Percentiles rank a stretch among this genome's conserved stretches.
Evolutionary conservation across 2,113 vertebrate genomes (phyloP).

Genomic region (Paradoxurus hermaphroditus): DNA sequence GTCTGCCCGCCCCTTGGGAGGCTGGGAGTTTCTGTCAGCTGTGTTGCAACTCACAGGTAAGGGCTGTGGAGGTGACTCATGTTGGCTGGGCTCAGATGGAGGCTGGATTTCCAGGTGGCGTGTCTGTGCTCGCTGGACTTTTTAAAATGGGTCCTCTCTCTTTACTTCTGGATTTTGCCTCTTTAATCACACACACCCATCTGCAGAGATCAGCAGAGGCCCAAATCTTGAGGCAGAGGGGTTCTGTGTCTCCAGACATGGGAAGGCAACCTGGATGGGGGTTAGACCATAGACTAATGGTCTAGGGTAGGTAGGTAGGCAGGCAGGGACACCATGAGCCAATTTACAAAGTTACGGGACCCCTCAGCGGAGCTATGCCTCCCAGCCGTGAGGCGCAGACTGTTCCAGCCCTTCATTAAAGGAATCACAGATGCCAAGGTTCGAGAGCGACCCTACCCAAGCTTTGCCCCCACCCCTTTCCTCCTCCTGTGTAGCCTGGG

Average conservation of each 20-base stretch:
- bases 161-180: constrained; percentile 53
- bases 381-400: not conserved
- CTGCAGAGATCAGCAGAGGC: constrained; percentile 40
- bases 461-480: not conserved
- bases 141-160: constrained; percentile 64
- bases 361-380: not conserved
- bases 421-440: not conserved
- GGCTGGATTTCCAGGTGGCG: constrained; percentile 77
- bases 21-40: constrained; percentile 83
- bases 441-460: not conserved
- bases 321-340: not conserved
- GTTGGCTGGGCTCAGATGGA: constrained; percentile 78
- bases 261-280: not conserved
- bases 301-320: not conserved
- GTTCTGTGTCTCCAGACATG: not conserved
- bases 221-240: not conserved
- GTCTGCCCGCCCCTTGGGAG: constrained; percentile 50
- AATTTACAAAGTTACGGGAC: not conserved
- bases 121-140: constrained; percentile 78
- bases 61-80: constrained; percentile 83
- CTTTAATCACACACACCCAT: constrained; percentile 14
- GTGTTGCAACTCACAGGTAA: constrained; percentile 82
- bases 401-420: not conserved
- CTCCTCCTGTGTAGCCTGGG: not conserved
- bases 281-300: not conserved